Evolutionary conservation across 2,888 invertebrate genomes (phyloP), one percentile per base, ranked within the genome.

Genomic region (Drosophila macrospina): DNA sequence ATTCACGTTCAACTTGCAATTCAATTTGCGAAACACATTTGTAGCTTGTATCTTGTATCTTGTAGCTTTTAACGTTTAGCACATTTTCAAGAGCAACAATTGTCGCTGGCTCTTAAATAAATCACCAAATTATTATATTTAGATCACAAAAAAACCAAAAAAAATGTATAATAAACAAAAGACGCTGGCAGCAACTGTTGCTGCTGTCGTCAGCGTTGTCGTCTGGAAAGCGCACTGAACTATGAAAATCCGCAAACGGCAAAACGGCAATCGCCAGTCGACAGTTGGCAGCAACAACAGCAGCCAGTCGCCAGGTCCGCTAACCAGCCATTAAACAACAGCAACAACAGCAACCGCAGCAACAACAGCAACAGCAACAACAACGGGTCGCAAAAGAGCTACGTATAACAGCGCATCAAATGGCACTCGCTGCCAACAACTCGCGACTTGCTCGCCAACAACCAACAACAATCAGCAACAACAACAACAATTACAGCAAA

Each of bases 161-260:
- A 30, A 11, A 11, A 47, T 11, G 2, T 5, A 20, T 11, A 34
- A 34, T 7, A 34, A n/a, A 50, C 32, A 20, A 39, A 30, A 41
- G 30, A 54, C 55, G 42, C 32, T 26, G 36, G 34, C 36, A 24
- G 45, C 52, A 39, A 36, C 45, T 44, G 56, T 52, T 44, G 50
- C 52, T 64, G 70, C 71, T 79, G 78, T 79, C 76, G 78, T 80
- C 69, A 65, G 71, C 74, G 72, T 69, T 66, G 74, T 81, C 89
- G 87, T 78, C 86, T 80, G 88, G 83, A 89, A 89, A 88, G 86
- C 88, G 82, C 89, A 89, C 88, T 88, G 86, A 88, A 85, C 85
- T 89, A 86, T 88, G 89, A 88, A 88, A 80, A 78, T 78, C 74
- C 75, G 79, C 77, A 76, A 73, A 80, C 70, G 73, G 71, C 69